phyloP scores from a whole-genome alignment of 2,797 vertebrate species.

The Characodon lateralis region DNA sequence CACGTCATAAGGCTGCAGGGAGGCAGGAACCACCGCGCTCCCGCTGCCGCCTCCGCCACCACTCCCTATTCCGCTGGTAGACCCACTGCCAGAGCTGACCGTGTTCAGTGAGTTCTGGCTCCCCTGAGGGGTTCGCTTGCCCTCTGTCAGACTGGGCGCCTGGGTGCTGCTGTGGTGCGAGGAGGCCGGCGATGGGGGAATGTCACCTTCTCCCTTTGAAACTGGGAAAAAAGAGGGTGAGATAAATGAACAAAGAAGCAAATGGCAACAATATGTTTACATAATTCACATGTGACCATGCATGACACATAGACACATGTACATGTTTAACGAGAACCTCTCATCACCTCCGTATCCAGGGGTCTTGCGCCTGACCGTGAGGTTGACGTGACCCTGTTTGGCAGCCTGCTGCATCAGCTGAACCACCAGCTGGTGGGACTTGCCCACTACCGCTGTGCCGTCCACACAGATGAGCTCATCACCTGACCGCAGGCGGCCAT shows the following conservation, averaged over 20 bases:
- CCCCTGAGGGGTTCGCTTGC: conserved; percentile 94
- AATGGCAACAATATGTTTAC: conserved; percentile 3
- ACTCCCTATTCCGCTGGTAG: conserved; percentile 94
- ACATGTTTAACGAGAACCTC: conserved; percentile 14
- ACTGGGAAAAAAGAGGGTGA: conserved; percentile 66
- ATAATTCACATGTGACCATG: conserved; percentile 1
- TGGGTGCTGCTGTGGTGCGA: conserved; percentile 98
- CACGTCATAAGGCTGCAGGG: conserved; percentile 93
- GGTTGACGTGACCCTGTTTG: conserved; percentile 97
- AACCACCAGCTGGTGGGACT: conserved; percentile 98
- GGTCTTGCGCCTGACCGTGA: conserved; percentile 93
- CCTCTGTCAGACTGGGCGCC: conserved; percentile 92
- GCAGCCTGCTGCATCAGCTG: conserved; percentile 99
- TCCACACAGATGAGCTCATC: conserved; percentile 98
- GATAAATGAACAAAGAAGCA: background rate
- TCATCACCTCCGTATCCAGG: conserved; percentile 88
- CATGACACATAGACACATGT: background rate
- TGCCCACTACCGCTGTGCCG: conserved; percentile 96
- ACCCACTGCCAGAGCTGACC: conserved; percentile 95
- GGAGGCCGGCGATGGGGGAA: conserved; percentile 91
- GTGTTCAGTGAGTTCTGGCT: conserved; percentile 99
- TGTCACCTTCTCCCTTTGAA: conserved; percentile 91
- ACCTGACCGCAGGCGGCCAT: conserved; percentile 94
- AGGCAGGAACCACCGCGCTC: conserved; percentile 86
- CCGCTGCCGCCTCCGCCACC: conserved; percentile 83